Percentiles rank a stretch among this genome's conserved stretches.
Evolutionary conservation across 2,888 invertebrate species (phyloP).

Genomic region (Glyphotaelius pellucidus): DNA sequence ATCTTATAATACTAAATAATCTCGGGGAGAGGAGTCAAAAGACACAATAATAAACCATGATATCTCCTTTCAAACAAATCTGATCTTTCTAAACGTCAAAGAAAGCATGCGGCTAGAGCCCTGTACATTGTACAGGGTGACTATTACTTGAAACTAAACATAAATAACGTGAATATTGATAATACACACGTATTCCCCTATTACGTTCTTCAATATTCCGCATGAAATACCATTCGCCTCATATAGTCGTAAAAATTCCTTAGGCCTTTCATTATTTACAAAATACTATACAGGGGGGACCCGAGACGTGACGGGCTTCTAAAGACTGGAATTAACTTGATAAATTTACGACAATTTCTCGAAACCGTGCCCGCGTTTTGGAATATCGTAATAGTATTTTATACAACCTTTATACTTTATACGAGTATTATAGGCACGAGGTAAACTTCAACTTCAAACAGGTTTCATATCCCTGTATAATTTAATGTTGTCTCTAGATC

Average conservation of each 20-base stretch:
- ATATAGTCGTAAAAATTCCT: constrained; percentile 23
- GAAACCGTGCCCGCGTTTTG: neutral
- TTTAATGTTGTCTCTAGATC: neutral
- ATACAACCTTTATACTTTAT: neutral
- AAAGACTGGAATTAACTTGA: constrained; percentile 6
- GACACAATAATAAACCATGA: neutral
- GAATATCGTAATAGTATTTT: constrained; percentile 11
- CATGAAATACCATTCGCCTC: neutral
- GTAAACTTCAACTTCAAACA: neutral
- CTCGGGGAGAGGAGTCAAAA: neutral
- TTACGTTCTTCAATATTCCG: neutral
- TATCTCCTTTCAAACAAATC: neutral
- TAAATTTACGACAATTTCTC: constrained; percentile 25
- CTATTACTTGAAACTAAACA: neutral
- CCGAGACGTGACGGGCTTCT: neutral
- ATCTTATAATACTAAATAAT: neutral
- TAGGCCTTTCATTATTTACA: neutral
- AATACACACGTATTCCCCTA: neutral
- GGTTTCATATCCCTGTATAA: neutral
- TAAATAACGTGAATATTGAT: neutral
- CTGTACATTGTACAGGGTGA: neutral
- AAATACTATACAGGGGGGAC: neutral
- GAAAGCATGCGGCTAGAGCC: neutral
- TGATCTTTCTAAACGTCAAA: neutral
- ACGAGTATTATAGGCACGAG: neutral